Conservation (phyloP, 2,113 vertebrate species). For the Manacus vitellinus region DNA sequence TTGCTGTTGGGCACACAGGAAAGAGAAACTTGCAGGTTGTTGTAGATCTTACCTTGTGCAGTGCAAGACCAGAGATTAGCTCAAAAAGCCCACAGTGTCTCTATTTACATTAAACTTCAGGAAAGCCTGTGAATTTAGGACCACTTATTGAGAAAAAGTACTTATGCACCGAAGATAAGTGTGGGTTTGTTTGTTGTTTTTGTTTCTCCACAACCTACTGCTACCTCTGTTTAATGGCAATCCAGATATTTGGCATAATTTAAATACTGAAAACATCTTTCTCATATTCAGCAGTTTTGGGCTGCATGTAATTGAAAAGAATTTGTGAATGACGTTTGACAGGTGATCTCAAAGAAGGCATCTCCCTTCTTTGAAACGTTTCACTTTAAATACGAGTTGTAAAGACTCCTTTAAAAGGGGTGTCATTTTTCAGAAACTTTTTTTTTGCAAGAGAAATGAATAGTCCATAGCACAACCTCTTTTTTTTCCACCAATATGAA, state of each 20-base stretch:
- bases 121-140: background rate
- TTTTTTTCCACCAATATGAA: background rate
- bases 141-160: background rate
- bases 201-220: rapidly evolving
- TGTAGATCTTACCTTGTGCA: background rate
- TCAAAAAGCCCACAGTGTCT: rapidly evolving
- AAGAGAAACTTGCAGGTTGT: background rate
- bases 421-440: background rate
- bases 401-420: background rate
- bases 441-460: background rate
- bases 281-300: background rate
- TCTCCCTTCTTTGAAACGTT: background rate
- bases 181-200: background rate
- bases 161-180: background rate
- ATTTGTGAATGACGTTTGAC: background rate
- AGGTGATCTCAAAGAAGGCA: background rate
- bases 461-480: background rate
- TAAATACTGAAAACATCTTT: background rate
- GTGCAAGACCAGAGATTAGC: background rate
- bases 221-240: background rate
- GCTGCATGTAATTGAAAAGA: background rate
- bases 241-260: background rate
- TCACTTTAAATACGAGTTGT: background rate
- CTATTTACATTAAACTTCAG: background rate
- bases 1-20: background rate